Evolutionary conservation across 2,113 vertebrate genomes (phyloP).

Genomic region (Riparia riparia): DNA sequence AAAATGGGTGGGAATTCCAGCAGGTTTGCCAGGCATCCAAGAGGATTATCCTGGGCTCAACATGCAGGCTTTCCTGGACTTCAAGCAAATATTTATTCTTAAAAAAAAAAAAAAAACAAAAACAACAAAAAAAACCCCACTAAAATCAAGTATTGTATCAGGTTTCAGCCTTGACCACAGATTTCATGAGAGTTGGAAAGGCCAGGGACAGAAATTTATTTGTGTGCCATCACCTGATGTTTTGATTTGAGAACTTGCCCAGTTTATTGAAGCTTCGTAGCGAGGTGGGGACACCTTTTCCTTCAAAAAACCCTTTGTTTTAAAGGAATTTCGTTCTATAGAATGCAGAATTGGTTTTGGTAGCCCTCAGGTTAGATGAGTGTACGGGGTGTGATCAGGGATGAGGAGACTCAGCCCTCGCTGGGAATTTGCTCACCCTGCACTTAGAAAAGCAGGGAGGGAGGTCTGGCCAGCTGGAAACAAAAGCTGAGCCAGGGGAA

Average conservation of each 20-base stretch:
- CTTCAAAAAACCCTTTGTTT: neutral
- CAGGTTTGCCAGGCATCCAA: neutral
- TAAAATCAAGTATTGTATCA: neutral
- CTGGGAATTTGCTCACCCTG: neutral
- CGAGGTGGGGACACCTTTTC: neutral
- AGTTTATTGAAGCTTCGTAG: neutral
- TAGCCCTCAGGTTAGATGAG: neutral
- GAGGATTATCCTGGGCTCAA: neutral
- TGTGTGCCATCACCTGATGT: neutral
- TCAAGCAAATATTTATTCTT: neutral
- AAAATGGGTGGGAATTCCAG: neutral
- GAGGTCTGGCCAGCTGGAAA: neutral
- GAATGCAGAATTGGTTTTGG: neutral
- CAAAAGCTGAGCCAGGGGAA: neutral
- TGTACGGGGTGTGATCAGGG: accelerated
- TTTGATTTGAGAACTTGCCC: neutral
- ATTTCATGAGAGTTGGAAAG: neutral
- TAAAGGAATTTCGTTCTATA: neutral
- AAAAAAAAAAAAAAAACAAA: too few relatives aligned
- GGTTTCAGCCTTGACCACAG: neutral
- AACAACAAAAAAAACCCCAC: too few relatives aligned
- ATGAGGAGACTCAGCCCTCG: neutral
- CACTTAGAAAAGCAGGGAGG: neutral
- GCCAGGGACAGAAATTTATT: neutral
- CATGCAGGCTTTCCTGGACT: neutral